Percentiles rank a stretch among this genome's conserved stretches.
Conservation (phyloP, 2,888 invertebrate genomes). For the Lepidocyrtoides sp. region DNA sequence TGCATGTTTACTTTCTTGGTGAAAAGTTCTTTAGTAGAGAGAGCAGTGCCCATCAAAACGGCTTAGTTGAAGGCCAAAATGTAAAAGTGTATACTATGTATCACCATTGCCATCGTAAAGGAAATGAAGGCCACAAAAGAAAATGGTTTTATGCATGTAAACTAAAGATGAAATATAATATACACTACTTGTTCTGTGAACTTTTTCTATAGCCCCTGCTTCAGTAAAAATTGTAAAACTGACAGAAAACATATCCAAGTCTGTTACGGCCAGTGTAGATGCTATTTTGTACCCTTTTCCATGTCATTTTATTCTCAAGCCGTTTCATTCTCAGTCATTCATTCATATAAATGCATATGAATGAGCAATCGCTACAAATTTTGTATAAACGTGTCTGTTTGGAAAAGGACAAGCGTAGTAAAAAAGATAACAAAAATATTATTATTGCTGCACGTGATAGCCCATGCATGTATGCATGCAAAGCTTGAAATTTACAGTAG, state of each 20-base stretch:
- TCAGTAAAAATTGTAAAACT: neutral
- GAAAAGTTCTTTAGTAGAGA: slow-evolving; percentile 16
- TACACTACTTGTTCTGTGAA: too few relatives aligned
- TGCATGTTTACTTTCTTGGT: slow-evolving; percentile 1
- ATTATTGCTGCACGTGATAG: slow-evolving; percentile 46
- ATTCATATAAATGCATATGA: slow-evolving; percentile 27
- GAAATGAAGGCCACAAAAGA: slow-evolving; percentile 72
- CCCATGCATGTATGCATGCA: neutral
- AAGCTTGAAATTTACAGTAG: too few relatives aligned
- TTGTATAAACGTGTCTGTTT: neutral
- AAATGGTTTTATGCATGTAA: slow-evolving; percentile 44
- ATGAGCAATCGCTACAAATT: neutral
- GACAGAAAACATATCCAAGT: neutral
- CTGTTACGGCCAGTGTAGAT: neutral
- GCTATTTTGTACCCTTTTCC: neutral
- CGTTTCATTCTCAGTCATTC: slow-evolving; percentile 26
- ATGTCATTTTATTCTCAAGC: neutral
- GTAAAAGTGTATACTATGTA: slow-evolving; percentile 21
- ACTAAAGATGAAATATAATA: neutral
- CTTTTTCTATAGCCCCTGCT: neutral
- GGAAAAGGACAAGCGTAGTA: neutral
- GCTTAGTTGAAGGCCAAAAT: slow-evolving; percentile 13
- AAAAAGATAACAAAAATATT: slow-evolving; percentile 56
- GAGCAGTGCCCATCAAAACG: slow-evolving; percentile 25
- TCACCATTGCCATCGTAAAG: slow-evolving; percentile 20